These are phyloP conservation scores for Gopherus flavomarginatus DNA, from an alignment of 2,113 vertebrate genomes.

Conservation along the genomic window DNA sequence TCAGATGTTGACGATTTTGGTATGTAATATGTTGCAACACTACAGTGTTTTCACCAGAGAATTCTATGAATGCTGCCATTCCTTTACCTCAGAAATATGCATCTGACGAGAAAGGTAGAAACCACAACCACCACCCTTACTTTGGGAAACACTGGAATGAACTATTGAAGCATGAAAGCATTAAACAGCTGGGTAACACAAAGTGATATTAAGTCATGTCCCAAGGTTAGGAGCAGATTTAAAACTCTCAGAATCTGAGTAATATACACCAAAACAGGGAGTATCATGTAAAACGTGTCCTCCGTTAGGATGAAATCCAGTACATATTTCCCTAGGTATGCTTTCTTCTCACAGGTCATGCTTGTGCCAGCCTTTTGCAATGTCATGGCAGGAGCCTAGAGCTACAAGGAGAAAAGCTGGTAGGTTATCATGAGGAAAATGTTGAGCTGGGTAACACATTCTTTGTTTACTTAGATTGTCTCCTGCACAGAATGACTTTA, in stretches of 20 bases:
- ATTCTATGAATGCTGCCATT: background rate
- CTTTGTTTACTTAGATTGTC: rapidly evolving
- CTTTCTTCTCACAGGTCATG: background rate
- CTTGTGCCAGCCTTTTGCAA: no score
- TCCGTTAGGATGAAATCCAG: background rate
- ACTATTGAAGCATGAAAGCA: background rate
- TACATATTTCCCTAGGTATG: no score
- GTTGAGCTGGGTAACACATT: background rate
- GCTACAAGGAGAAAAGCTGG: background rate
- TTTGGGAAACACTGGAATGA: background rate
- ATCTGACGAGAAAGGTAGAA: background rate
- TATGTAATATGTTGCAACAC: background rate
- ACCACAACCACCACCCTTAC: background rate
- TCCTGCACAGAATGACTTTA: rapidly evolving
- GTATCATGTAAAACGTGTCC: background rate
- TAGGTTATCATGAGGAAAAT: background rate
- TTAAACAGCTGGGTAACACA: background rate
- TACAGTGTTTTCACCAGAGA: background rate
- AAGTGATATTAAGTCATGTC: background rate
- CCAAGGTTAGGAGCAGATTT: background rate
- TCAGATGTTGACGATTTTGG: background rate
- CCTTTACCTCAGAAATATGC: background rate
- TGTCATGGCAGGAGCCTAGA: background rate
- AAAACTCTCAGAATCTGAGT: background rate
- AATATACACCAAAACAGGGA: background rate